phyloP scores from a whole-genome alignment of 1,140 invertebrate species.

The Heliconius eleuchia region DNA sequence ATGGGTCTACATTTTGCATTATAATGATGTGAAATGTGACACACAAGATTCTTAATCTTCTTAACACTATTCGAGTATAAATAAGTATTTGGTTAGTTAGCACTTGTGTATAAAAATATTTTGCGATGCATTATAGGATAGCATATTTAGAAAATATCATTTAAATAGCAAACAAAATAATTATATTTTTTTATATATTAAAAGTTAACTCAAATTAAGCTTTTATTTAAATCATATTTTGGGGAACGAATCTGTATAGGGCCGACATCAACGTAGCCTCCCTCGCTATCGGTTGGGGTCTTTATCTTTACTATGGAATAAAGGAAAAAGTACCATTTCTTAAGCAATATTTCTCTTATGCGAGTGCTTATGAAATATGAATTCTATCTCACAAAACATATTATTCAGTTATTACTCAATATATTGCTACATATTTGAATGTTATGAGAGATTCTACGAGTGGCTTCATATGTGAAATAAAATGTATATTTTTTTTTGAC shows the following conservation, averaged over 20 bases:
- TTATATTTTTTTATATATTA: not conserved
- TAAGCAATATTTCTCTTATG: slow-evolving; percentile 70
- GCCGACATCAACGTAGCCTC: slow-evolving; percentile 53
- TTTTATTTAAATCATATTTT: slow-evolving; percentile 57
- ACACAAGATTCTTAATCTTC: not conserved
- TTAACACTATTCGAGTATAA: too few relatives aligned
- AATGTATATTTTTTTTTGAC: not conserved
- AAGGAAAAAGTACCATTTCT: slow-evolving; percentile 67
- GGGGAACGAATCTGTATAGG: slow-evolving; percentile 63
- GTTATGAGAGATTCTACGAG: slow-evolving; percentile 14
- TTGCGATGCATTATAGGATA: too few relatives aligned
- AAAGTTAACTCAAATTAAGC: not conserved
- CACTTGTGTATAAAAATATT: too few relatives aligned
- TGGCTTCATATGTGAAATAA: slow-evolving; percentile 4
- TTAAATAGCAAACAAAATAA: too few relatives aligned
- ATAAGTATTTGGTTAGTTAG: too few relatives aligned
- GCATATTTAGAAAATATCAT: too few relatives aligned
- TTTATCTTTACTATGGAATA: slow-evolving; percentile 73
- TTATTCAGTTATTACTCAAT: slow-evolving; percentile 74
- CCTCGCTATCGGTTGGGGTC: slow-evolving; percentile 54
- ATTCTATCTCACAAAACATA: slow-evolving; percentile 77
- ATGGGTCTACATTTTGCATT: not conserved
- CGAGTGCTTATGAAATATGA: slow-evolving; percentile 78
- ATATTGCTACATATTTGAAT: slow-evolving; percentile 48
- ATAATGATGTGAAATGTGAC: not conserved